These are phyloP conservation scores for Pteropus alecto DNA, from an alignment of 2,113 vertebrate species.

Conservation along the genomic window DNA sequence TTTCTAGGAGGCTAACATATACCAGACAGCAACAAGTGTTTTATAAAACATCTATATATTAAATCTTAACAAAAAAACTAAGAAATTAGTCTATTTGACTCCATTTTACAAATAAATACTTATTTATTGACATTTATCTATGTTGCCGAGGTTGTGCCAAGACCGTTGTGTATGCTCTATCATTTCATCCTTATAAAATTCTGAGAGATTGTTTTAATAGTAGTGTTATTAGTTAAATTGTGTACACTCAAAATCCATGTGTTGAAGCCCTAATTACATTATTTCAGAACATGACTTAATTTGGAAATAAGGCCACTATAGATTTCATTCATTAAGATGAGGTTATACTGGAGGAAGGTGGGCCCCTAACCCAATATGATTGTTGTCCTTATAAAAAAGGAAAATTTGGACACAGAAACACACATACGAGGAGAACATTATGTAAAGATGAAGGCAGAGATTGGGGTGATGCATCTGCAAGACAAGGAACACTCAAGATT, in stretches of 20 bases:
- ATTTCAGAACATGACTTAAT: neutral
- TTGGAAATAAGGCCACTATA: neutral
- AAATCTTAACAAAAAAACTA: neutral
- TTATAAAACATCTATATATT: neutral
- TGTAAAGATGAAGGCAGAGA: neutral
- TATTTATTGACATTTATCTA: neutral
- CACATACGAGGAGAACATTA: neutral
- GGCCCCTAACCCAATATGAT: neutral
- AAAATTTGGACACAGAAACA: neutral
- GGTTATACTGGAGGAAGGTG: accelerated
- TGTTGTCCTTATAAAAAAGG: neutral
- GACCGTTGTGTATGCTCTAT: neutral
- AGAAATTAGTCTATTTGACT: neutral
- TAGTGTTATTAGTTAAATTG: neutral
- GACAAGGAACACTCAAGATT: too few species aligned
- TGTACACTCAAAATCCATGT: neutral
- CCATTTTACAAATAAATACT: neutral
- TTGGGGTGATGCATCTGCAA: neutral
- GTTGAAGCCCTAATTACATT: neutral
- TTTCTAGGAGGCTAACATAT: neutral
- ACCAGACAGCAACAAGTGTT: neutral
- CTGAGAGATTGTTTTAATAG: neutral
- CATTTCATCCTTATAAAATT: neutral
- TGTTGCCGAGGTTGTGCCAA: neutral
- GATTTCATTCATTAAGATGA: neutral